These are phyloP conservation scores for Huso huso DNA, from an alignment of 2,797 vertebrate species.

Conservation along the genomic window DNA sequence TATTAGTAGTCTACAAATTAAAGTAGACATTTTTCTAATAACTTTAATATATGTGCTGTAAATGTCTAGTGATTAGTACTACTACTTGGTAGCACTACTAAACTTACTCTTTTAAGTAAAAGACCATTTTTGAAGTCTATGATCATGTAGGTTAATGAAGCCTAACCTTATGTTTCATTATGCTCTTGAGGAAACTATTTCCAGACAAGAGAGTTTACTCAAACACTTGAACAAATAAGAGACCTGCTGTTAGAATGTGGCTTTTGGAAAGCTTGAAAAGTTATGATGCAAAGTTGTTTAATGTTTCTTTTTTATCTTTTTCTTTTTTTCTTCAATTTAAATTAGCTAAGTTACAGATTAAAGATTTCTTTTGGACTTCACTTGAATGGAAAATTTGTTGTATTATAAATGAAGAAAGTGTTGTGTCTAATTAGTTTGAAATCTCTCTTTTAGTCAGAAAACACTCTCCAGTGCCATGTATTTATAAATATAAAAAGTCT, in stretches of 20 bases:
- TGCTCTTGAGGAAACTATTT: background rate
- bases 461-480: background rate
- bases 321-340: background rate
- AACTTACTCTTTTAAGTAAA: no score
- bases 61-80: no score
- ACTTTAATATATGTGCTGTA: no score
- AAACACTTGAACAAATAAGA: background rate
- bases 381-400: background rate
- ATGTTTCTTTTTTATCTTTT: background rate
- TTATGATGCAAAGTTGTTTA: background rate
- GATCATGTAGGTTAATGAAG: background rate
- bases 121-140: no score
- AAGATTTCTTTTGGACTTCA: no score
- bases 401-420: no score
- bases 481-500: background rate
- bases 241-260: background rate
- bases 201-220: background rate
- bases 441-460: background rate
- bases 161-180: background rate
- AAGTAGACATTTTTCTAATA: no score
- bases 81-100: no score
- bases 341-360: background rate
- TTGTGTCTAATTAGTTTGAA: background rate
- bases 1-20: no score
- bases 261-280: background rate